Conservation (phyloP, 1,140 invertebrate genomes). For the Bombus confusus region DNA sequence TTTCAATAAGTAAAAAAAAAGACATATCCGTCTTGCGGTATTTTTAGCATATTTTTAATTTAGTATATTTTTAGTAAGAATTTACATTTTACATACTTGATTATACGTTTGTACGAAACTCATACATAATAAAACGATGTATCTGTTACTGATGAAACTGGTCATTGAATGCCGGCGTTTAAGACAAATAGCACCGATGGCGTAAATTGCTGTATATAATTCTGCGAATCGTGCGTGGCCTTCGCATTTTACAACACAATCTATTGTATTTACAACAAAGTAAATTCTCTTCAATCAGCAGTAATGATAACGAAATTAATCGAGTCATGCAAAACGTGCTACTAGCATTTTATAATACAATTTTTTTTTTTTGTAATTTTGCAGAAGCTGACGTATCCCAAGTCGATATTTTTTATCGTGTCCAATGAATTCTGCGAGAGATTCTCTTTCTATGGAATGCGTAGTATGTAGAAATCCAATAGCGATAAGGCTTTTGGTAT, state of each 20-base stretch:
- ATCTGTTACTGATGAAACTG: neutral
- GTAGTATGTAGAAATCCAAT: constrained; percentile 86
- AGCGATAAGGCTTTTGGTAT: neutral
- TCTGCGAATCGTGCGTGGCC: neutral
- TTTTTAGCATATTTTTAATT: neutral
- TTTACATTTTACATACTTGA: neutral
- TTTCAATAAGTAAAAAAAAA: neutral
- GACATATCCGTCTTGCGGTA: no score
- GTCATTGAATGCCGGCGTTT: neutral
- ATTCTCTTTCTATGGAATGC: constrained; percentile 98
- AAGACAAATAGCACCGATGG: neutral
- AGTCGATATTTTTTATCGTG: constrained; percentile 96
- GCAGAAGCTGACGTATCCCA: constrained; percentile 92
- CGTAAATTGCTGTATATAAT: constrained; percentile 37
- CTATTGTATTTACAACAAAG: constrained; percentile 2
- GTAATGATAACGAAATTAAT: constrained; percentile 25
- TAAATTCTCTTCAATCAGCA: neutral
- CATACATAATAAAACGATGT: neutral
- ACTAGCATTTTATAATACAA: neutral
- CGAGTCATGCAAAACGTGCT: neutral
- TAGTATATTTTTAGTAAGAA: neutral
- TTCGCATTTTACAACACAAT: constrained; percentile 36
- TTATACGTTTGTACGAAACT: neutral
- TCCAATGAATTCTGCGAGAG: constrained; percentile 98
- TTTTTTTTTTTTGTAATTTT: constrained; percentile 66